These are phyloP conservation scores for Molorchus minor DNA, from an alignment of 2,888 invertebrate genomes.

Conservation along the genomic window DNA sequence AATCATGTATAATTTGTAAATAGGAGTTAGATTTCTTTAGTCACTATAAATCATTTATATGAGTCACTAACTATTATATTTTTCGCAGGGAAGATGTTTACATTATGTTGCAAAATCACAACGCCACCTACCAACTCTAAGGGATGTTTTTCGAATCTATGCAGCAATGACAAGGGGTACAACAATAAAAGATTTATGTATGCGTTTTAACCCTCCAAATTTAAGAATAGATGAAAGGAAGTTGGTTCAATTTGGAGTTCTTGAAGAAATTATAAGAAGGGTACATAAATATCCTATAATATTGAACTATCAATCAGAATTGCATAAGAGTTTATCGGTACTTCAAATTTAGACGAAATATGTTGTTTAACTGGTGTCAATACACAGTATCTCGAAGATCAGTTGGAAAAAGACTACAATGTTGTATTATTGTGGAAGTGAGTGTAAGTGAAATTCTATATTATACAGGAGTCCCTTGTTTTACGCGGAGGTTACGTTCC, in stretches of 20 bases:
- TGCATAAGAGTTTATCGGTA: constrained; percentile 81
- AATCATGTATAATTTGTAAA: constrained; percentile 1
- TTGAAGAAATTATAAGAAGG: constrained; percentile 83
- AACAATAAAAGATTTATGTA: constrained; percentile 75
- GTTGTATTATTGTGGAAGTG: constrained; percentile 84
- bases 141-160: constrained; percentile 71
- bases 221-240: constrained; percentile 82
- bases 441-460: neutral
- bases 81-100: constrained; percentile 59
- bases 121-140: constrained; percentile 64
- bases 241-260: constrained; percentile 87
- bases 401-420: constrained; percentile 85
- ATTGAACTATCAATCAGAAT: constrained; percentile 53
- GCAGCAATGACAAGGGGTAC: constrained; percentile 76
- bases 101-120: constrained; percentile 57
- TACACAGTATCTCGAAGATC: constrained; percentile 78
- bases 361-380: constrained; percentile 85
- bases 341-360: constrained; percentile 87
- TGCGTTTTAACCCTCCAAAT: constrained; percentile 75
- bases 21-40: no score
- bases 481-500: no score
- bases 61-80: constrained; percentile 20
- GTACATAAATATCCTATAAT: constrained; percentile 72
- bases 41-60: no score
- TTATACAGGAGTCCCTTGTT: no score